phyloP scores from a whole-genome alignment of 2,888 invertebrate genomes.

The Dryococelus australis region DNA sequence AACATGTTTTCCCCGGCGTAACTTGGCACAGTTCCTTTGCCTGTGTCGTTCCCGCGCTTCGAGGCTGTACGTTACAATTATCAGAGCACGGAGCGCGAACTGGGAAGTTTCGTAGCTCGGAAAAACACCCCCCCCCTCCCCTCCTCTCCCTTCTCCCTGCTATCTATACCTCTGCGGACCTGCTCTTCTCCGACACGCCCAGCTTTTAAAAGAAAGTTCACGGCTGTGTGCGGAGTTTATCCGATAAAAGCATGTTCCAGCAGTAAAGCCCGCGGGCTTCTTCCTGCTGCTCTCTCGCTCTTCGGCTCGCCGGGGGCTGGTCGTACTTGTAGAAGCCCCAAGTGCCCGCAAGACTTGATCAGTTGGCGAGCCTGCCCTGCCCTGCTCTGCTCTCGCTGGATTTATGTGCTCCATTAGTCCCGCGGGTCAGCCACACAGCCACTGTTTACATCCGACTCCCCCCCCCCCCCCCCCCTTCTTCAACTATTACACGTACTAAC shows the following conservation, averaged over 20 bases:
- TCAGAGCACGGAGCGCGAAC: no score
- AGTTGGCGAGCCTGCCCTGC: neutral
- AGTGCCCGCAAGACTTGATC: neutral
- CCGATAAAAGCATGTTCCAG: conserved; percentile 1
- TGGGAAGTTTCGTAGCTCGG: neutral
- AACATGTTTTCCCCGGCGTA: no score
- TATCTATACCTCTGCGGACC: no score
- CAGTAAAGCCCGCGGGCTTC: neutral
- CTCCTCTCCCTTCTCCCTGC: neutral
- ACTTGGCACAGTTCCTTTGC: no score
- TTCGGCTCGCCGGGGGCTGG: neutral
- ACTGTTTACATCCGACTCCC: neutral
- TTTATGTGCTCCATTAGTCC: conserved; percentile 5
- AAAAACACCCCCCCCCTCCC: neutral
- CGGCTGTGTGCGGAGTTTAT: neutral
- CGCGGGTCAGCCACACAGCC: neutral
- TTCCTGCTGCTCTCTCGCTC: no score
- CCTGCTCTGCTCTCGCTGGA: no score
- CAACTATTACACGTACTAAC: no score
- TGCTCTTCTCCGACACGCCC: neutral
- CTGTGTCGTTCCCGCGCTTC: no score
- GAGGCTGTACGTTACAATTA: no score
- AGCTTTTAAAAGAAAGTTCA: neutral
- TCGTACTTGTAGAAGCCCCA: neutral
- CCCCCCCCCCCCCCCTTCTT: neutral